Base-by-base conservation (phyloP, 1,140 invertebrate species). In the Sarcophaga bullata region DNA sequence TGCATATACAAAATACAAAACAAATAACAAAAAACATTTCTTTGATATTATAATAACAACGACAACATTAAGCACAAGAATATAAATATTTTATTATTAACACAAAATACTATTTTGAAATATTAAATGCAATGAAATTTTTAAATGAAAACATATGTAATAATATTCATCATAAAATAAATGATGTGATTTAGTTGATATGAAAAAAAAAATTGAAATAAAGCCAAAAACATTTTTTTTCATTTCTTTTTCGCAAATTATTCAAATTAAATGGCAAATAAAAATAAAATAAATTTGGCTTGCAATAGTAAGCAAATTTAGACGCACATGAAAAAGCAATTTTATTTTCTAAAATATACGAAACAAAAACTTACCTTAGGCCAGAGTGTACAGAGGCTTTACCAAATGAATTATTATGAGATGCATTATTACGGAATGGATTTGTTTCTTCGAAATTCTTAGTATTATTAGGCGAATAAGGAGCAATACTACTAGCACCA, bases 321-420 rank as follows among this genome's bases (percentile, higher is more conserved):
- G 1, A 37, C 17, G 7, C 62, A 68, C n/a, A 68, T 25, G 8
- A 58, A 47, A 47, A 58, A 58, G 48, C 76, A 17, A 13, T 73
- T 17, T 47, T 68, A 68, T 8, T 49, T 15, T 49, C 73, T 25
- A 50, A 10, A 73, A 52, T n/a, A 11, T 25, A 68, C 15, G 13
- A 81, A 50, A 62, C 49, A 72, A 19, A 37, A 73, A 54, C 17
- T 72, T 83, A 90, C 88, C 88, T 90, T 84, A 90, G 86, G 13
- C 87, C 88, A 17, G 89, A 90, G 85, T 89, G 89, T 84, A 90
- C 89, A 17, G 89, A 90, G 6, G 89, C 88, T 76, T 90, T 90
- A 83, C 89, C 89, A 86, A 90, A 90, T 83, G 89, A 90, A 80
- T 88, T 84, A 75, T 90, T 88, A 83, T 88, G 87, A 10, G 88